Base-by-base conservation (phyloP, 1,140 invertebrate genomes). In the Zaprionus gabonicus region DNA sequence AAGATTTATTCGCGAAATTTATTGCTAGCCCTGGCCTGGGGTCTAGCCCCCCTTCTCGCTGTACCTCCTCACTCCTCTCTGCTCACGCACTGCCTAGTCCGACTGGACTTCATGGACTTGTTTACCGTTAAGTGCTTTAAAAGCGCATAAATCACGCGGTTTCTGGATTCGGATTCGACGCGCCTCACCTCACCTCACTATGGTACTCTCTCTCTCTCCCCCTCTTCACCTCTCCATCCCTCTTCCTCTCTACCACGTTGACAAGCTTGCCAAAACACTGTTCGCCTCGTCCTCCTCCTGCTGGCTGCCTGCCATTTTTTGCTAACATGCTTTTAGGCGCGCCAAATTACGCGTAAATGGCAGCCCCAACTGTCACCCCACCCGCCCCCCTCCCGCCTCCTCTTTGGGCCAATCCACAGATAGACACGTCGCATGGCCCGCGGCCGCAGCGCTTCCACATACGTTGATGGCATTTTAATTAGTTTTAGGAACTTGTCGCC, bases 71-170 rank as follows among this genome's bases (percentile, higher is more conserved):
- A 70, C n/a, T 6, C n/a, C 17, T 17, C 41, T 53, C 62, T 71
- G 25, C 69, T 63, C 56, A 60, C 64, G 77, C 56, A 63, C 53
- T 57, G 46, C 17, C 10, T 25, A 51, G 46, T 51, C 20, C 46
- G 46, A 51, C 46, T 51, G 81, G 78, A 81, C 85, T 90, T 88
- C 84, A 88, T 88, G 84, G 81, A 88, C 85, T 87, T 84, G 81
- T 69, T 69, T 56, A 71, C 81, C 75, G 85, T 79, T 88, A 90
- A 88, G 84, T 88, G 84, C 84, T 88, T 88, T 88, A 88, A 88
- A 88, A 88, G 84, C 85, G 84, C 84, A 88, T 88, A 88, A 88
- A 88, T 90, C 85, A 88, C 84, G 84, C 84, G 84, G 84, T 90
- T 88, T 86, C 78, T 84, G 66, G 71, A 69, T 82, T 73, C 76